Percentiles rank a stretch among this genome's conserved stretches.
phyloP scores from a whole-genome alignment of 2,888 invertebrate species.

The Lymantria dispar region DNA sequence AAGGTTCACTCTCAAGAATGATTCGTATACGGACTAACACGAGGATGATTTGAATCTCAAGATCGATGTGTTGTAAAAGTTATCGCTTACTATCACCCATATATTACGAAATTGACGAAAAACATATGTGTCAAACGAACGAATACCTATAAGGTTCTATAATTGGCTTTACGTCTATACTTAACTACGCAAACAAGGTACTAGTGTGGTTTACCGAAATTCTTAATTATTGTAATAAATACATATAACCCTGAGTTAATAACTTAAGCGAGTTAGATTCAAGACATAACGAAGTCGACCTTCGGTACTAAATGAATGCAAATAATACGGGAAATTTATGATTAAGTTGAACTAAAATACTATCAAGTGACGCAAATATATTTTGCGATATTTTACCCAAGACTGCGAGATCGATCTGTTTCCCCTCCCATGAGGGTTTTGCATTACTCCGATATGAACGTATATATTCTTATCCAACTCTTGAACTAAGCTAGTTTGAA shows the following conservation, averaged over 20 bases:
- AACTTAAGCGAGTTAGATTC: constrained; percentile 16
- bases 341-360: constrained; percentile 8
- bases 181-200: constrained; percentile 13
- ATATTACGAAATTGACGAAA: constrained; percentile 16
- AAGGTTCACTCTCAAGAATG: too few species aligned
- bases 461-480: too few species aligned
- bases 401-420: neutral
- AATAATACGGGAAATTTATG: constrained; percentile 20
- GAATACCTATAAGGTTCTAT: constrained; percentile 44
- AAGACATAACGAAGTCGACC: constrained; percentile 22
- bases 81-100: neutral
- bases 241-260: constrained; percentile 9
- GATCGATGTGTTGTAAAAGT: too few species aligned
- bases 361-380: neutral
- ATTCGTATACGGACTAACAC: too few species aligned
- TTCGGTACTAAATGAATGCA: constrained; percentile 20
- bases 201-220: constrained; percentile 20
- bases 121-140: constrained; percentile 16
- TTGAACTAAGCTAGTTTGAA: too few species aligned
- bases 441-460: neutral
- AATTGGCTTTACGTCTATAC: constrained; percentile 40
- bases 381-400: neutral
- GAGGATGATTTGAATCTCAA: too few species aligned
- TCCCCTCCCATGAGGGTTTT: too few species aligned
- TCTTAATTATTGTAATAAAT: constrained; percentile 21